A percentile compares a stretch with the other conserved stretches of the same genome.
Evolutionary conservation across 2,888 invertebrate genomes (phyloP).

Genomic region (Plagodis pulveraria): DNA sequence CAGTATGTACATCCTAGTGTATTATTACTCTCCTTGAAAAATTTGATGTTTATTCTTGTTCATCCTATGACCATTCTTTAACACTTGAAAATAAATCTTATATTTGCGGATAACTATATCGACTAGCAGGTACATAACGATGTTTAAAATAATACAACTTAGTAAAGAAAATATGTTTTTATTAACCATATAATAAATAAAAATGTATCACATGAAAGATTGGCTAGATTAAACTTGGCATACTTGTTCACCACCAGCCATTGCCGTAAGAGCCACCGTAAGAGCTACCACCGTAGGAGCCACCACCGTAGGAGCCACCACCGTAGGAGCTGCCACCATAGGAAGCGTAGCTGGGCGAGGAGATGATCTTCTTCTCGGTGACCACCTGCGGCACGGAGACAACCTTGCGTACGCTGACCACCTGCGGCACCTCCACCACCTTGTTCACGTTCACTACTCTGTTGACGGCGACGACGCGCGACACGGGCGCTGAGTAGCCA

Average conservation of each 20-base stretch:
- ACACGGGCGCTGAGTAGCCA: neutral
- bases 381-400: no score
- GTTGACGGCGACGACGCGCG: no score
- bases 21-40: no score
- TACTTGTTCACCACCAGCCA: conserved; percentile 40
- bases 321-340: neutral
- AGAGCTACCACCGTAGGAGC: conserved; percentile 13
- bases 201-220: neutral
- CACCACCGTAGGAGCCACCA: conserved; percentile 4
- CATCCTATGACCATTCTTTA: no score
- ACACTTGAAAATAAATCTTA: no score
- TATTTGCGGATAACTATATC: no score
- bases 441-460: no score
- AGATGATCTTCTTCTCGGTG: conserved; percentile 45
- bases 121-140: no score
- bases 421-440: no score
- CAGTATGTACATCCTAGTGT: no score
- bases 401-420: no score
- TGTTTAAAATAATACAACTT: neutral
- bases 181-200: conserved; percentile 2
- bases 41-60: no score
- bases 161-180: conserved; percentile 3
- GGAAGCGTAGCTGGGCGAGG: conserved; percentile 32
- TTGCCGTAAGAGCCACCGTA: conserved; percentile 19
- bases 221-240: neutral